Conservation (phyloP, 2,888 invertebrate species). For the Amblyjoppa fuscipennis region DNA sequence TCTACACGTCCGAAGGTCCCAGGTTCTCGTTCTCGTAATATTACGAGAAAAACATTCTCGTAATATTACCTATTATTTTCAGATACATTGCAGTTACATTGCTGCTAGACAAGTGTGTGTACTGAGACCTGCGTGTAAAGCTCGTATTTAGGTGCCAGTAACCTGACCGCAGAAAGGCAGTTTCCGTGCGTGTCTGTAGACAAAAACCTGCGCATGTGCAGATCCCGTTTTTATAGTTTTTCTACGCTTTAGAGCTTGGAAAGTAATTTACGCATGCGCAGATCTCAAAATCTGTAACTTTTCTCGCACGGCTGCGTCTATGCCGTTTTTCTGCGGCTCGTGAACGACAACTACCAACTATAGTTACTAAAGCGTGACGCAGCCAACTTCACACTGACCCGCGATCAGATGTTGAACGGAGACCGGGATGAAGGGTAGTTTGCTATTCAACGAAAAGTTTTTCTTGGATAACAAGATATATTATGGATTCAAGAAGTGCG, state of each 20-base stretch:
- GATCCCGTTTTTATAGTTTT: neutral
- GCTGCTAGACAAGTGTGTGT: no score
- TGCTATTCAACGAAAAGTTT: neutral
- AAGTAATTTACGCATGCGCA: neutral
- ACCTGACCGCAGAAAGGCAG: no score
- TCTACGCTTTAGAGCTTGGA: neutral
- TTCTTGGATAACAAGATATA: neutral
- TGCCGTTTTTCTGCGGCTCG: neutral
- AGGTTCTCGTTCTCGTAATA: no score
- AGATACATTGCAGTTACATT: no score
- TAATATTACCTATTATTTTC: no score
- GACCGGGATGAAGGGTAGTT: neutral
- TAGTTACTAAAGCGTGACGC: neutral
- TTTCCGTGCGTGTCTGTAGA: neutral
- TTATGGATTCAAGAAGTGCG: no score
- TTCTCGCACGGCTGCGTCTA: neutral
- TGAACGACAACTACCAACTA: neutral
- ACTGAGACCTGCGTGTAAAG: no score
- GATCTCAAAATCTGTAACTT: neutral
- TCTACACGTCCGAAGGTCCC: no score
- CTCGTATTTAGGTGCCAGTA: neutral
- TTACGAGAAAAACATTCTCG: no score
- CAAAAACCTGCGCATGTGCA: neutral
- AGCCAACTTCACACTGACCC: neutral
- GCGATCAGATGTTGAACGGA: neutral